Evolutionary conservation across 2,888 invertebrate genomes (phyloP).

Genomic region (Calameuta idolon): DNA sequence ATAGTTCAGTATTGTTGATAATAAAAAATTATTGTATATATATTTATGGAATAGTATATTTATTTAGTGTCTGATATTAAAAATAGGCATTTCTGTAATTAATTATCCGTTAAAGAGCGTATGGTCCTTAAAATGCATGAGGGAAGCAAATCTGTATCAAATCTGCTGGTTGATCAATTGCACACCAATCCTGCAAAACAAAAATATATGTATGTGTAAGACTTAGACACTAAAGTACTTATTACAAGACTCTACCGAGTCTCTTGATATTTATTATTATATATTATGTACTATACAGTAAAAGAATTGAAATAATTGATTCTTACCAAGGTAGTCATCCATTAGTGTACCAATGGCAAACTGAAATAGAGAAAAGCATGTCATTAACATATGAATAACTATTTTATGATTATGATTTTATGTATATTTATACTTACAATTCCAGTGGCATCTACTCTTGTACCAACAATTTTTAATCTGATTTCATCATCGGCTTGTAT

Average conservation of each 20-base stretch:
- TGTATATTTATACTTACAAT: conserved; percentile 79
- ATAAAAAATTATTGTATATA: conserved; percentile 22
- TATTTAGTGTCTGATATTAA: not conserved
- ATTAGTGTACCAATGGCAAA: conserved; percentile 99
- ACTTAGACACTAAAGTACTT: not conserved
- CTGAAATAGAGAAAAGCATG: conserved; percentile 71
- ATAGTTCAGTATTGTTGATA: conserved; percentile 27
- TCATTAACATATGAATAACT: not conserved
- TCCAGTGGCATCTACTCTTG: conserved; percentile 97
- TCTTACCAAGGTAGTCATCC: conserved; percentile 96
- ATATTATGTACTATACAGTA: not conserved
- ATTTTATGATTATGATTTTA: conserved; percentile 14
- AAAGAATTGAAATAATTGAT: conserved; percentile 59
- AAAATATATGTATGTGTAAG: conserved; percentile 12
- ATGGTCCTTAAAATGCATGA: not conserved
- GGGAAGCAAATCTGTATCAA: not conserved
- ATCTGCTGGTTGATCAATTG: conserved; percentile 33
- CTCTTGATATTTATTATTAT: not conserved
- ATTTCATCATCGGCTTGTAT: conserved; percentile 98
- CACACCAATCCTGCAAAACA: conserved; percentile 51
- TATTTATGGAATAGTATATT: conserved; percentile 9
- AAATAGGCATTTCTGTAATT: not conserved
- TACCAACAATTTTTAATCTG: conserved; percentile 97
- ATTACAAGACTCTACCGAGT: not conserved
- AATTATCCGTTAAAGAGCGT: not conserved